Conservation (phyloP, 53 echinoderm and acorn worm genomes). For the Glandiceps talaboti region DNA sequence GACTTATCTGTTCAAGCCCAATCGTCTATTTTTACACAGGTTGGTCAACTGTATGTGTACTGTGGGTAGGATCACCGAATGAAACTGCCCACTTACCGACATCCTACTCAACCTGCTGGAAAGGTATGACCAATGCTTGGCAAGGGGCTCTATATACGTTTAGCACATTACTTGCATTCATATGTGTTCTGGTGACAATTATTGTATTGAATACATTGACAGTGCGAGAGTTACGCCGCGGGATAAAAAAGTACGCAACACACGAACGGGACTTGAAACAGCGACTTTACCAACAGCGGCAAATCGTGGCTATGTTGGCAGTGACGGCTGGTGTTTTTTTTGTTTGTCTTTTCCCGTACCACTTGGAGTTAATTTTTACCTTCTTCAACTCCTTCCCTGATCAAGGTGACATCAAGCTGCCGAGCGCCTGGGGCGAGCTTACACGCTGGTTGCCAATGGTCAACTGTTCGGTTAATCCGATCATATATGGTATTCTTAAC, state of each 20-base stretch:
- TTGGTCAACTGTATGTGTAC: not conserved
- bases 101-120: not conserved
- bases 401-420: not conserved
- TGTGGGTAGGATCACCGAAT: not conserved
- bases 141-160: not conserved
- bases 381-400: not conserved
- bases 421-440: not conserved
- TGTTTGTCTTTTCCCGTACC: not conserved
- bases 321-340: not conserved
- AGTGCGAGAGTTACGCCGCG: not conserved
- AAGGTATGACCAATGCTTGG: not conserved
- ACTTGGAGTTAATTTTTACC: not conserved
- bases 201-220: not conserved
- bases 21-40: not conserved
- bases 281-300: not conserved
- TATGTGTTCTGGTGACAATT: not conserved
- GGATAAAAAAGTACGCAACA: not conserved
- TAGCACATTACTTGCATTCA: not conserved
- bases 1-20: not conserved
- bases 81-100: not conserved
- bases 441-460: not conserved
- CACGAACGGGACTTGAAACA: not conserved
- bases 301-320: not conserved
- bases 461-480: not conserved
- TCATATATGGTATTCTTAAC: not conserved